Evolutionary conservation across 2,797 vertebrate genomes (phyloP).

Genomic region (Fistularia commersonii): DNA sequence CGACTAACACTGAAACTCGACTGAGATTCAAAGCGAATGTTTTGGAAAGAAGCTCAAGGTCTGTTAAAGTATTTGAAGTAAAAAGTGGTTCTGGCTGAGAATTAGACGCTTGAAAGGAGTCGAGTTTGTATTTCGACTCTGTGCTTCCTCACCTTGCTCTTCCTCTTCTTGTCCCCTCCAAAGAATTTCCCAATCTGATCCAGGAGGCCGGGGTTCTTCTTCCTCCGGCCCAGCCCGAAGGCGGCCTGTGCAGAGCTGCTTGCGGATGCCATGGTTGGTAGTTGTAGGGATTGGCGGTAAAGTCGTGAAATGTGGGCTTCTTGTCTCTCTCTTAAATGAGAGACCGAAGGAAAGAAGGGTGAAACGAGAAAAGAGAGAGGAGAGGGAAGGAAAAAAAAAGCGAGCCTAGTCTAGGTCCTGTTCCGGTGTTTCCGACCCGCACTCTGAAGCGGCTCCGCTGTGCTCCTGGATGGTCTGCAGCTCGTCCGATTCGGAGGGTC

Average conservation of each 20-base stretch:
- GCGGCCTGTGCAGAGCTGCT: conserved; percentile 87
- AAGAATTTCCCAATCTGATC: conserved; percentile 98
- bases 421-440: conserved; percentile 83
- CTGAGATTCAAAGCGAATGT: conserved; percentile 9
- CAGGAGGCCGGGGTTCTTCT: conserved; percentile 90
- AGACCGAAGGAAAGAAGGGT: conserved; percentile 40
- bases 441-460: conserved; percentile 84
- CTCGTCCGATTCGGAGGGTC: conserved; percentile 97
- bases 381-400: conserved; percentile 41
- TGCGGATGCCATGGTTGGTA: conserved; percentile 88
- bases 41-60: conserved; percentile 12
- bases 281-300: conserved; percentile 40
- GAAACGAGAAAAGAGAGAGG: conserved; percentile 37
- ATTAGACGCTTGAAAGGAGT: conserved; percentile 21
- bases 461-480: conserved; percentile 97
- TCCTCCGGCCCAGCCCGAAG: conserved; percentile 78
- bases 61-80: conserved; percentile 25
- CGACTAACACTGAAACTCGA: conserved; percentile 31
- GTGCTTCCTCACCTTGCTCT: conserved; percentile 95
- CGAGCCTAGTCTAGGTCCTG: conserved; percentile 85
- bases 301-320: conserved; percentile 34
- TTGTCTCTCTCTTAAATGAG: conserved; percentile 52
- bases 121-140: conserved; percentile 15
- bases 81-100: conserved; percentile 33
- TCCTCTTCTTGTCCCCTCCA: conserved; percentile 92